phyloP scores from a whole-genome alignment of 2,797 vertebrate species.

The Micromesistius poutassou region DNA sequence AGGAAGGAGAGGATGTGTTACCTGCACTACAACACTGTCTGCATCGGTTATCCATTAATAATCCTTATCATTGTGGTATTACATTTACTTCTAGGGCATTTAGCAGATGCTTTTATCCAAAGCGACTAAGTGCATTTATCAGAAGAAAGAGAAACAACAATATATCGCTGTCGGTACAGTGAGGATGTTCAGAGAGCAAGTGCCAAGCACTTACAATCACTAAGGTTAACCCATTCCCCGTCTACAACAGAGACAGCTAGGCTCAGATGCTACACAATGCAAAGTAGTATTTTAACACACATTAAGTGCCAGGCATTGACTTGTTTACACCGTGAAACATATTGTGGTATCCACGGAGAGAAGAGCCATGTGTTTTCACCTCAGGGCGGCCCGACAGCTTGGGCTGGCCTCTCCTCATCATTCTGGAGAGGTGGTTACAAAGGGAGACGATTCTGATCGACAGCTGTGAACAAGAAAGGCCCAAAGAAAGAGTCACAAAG shows the following conservation, averaged over 20 bases:
- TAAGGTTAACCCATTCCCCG: too few relatives aligned
- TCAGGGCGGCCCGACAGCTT: slow-evolving; percentile 58
- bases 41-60: not conserved
- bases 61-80: not conserved
- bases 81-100: too few relatives aligned
- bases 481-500: not conserved
- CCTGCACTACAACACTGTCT: not conserved
- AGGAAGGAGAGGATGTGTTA: slow-evolving; percentile 29
- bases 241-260: too few relatives aligned
- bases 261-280: too few relatives aligned
- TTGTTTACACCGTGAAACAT: not conserved
- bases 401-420: slow-evolving; percentile 80
- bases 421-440: slow-evolving; percentile 89
- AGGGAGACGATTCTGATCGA: slow-evolving; percentile 87
- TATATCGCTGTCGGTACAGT: too few relatives aligned
- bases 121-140: too few relatives aligned
- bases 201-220: too few relatives aligned
- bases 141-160: too few relatives aligned
- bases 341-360: not conserved
- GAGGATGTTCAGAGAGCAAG: too few relatives aligned
- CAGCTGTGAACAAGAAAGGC: slow-evolving; percentile 69
- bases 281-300: too few relatives aligned
- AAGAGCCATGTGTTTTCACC: slow-evolving; percentile 64
- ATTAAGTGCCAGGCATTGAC: too few relatives aligned
- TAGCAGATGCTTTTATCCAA: too few relatives aligned